Percentiles rank a stretch among this genome's conserved stretches.
These are phyloP conservation scores for Artemia franciscana DNA, from an alignment of 1,140 invertebrate species.

Conservation along the genomic window DNA sequence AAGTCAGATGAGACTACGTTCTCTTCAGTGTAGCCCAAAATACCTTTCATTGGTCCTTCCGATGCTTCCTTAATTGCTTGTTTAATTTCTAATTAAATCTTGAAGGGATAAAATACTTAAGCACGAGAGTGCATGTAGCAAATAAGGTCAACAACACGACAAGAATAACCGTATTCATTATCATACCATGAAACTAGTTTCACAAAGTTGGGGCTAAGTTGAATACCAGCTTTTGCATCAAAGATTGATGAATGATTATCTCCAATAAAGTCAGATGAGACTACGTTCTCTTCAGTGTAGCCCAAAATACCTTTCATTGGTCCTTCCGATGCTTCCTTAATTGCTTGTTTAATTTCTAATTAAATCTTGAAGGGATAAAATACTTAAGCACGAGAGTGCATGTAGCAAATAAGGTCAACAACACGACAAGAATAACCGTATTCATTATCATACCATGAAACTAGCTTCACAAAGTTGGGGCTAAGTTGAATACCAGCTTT, in stretches of 20 bases:
- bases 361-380: too few species aligned
- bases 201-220: constrained; percentile 60
- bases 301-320: constrained; percentile 62
- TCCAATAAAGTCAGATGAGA: constrained; percentile 76
- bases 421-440: constrained; percentile 80
- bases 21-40: constrained; percentile 82
- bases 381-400: too few species aligned
- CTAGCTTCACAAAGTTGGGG: constrained; percentile 32
- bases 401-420: constrained; percentile 74
- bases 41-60: constrained; percentile 51
- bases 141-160: too few species aligned
- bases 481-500: constrained; percentile 35
- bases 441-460: constrained; percentile 77
- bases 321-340: constrained; percentile 61
- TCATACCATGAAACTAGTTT: constrained; percentile 71
- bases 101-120: too few species aligned
- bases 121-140: too few species aligned
- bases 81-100: too few species aligned
- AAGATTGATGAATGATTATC: constrained; percentile 69
- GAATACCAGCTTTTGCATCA: constrained; percentile 81
- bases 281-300: constrained; percentile 80
- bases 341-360: constrained; percentile 71
- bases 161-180: too few species aligned
- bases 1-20: constrained; percentile 78
- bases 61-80: constrained; percentile 62